These are phyloP conservation scores for Rhagonycha lutea DNA, from an alignment of 2,888 invertebrate genomes.

Conservation along the genomic window DNA sequence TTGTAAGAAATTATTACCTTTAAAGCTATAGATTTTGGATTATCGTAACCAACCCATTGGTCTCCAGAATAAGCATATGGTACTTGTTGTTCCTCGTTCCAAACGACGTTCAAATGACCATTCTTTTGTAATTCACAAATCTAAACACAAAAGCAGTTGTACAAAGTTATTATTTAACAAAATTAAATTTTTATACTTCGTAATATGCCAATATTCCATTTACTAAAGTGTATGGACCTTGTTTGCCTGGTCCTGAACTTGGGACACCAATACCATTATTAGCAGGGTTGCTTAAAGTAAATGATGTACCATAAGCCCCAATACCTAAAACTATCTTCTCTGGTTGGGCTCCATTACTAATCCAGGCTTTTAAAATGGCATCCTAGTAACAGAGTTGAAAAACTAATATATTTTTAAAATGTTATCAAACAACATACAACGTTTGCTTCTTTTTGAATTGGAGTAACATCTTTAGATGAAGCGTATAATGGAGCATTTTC, in stretches of 20 bases:
- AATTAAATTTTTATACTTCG: constrained; percentile 62
- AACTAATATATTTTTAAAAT: not conserved
- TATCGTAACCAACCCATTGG: constrained; percentile 54
- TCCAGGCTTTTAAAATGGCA: constrained; percentile 58
- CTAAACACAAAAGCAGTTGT: constrained; percentile 31
- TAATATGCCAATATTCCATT: constrained; percentile 73
- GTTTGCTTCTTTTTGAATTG: constrained; percentile 48
- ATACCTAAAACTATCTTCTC: constrained; percentile 72
- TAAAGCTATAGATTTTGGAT: constrained; percentile 45
- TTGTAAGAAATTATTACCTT: constrained; percentile 45
- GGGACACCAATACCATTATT: constrained; percentile 61
- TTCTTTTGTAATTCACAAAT: constrained; percentile 42
- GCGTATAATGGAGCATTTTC: constrained; percentile 69
- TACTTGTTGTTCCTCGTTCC: constrained; percentile 51
- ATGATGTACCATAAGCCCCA: constrained; percentile 72
- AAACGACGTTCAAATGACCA: constrained; percentile 42
- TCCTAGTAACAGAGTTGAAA: constrained; percentile 47
- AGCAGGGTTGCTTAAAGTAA: constrained; percentile 58
- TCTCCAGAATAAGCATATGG: constrained; percentile 53
- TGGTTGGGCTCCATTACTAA: constrained; percentile 60
- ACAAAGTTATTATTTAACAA: not conserved
- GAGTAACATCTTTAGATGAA: constrained; percentile 55
- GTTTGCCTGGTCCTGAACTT: constrained; percentile 60
- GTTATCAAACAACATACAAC: too few species aligned
- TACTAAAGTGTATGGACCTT: constrained; percentile 67